Evolutionary conservation across 2,113 vertebrate species (phyloP).

Genomic region (Caranx melampygus): DNA sequence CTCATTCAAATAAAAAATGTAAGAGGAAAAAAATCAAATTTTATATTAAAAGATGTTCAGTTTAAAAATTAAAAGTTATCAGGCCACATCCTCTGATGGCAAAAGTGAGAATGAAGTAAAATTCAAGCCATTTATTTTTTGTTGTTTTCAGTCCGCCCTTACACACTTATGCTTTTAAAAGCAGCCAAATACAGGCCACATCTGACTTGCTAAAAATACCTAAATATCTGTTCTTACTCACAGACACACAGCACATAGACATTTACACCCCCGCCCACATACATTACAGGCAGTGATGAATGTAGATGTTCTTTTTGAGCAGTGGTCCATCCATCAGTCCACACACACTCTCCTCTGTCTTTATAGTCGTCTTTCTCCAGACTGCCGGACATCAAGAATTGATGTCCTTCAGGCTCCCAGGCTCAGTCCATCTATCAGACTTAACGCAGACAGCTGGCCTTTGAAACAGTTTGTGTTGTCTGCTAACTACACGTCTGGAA

Average conservation of each 20-base stretch:
- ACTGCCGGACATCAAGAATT: slow-evolving; percentile 33
- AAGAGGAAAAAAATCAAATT: too few species aligned
- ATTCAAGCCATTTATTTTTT: background rate
- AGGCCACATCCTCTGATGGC: too few species aligned
- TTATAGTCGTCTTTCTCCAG: slow-evolving; percentile 23
- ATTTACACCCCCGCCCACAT: background rate
- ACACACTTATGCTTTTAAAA: background rate
- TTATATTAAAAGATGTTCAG: too few species aligned
- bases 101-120: too few species aligned
- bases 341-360: slow-evolving; percentile 17
- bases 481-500: background rate
- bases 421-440: slow-evolving; percentile 13
- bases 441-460: slow-evolving; percentile 14
- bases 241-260: background rate
- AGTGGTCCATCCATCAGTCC: slow-evolving; percentile 25
- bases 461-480: background rate
- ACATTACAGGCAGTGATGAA: slow-evolving; percentile 16
- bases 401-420: slow-evolving; percentile 9
- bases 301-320: slow-evolving; percentile 13
- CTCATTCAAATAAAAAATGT: too few species aligned
- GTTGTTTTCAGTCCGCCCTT: background rate
- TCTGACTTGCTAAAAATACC: background rate
- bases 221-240: background rate
- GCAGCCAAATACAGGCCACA: background rate
- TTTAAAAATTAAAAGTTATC: too few species aligned